Evolutionary conservation across 2,797 vertebrate genomes (phyloP), one percentile per base, ranked within the genome.

Genomic region (Psittacula derbiana): DNA sequence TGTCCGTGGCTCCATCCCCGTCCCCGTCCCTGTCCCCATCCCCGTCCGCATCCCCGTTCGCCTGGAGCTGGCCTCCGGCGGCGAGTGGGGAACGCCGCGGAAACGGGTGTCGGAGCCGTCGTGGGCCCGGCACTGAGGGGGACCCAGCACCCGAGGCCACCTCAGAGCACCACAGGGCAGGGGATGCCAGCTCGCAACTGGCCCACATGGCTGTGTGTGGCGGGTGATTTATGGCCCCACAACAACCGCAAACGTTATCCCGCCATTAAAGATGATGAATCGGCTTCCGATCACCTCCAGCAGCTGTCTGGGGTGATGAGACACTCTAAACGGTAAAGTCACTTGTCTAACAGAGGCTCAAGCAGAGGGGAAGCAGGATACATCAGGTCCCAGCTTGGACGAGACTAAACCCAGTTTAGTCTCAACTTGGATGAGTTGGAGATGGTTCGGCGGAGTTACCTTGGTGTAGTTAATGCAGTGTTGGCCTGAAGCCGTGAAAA

Each of bases 71-170:
- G 41, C 17, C 43, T 44, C 43, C 43, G 9, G 9, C 18, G 17
- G 53, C 52, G 36, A 62, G 36, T 31, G 30, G 40, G 20, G 5
- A 25, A 8, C 13, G 21, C 8, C 2, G 31, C 3, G 4, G 28
- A 13, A 44, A 19, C n/a, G n/a, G 38, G 4, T 8, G 27, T 30
- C 6, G 31, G 6, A 60, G 66, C 16, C 12, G 8, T 5, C 0
- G 1, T 3, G 33, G 28, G 12, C 12, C 1, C 8, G 13, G 12
- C 31, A 31, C 52, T 24, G 31, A n/a, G 24, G 2, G 14, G 10
- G 11, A 6, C 16, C 3, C 38, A 16, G 47, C 19, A 0, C 3
- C 5, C 8, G 15, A 0, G 64, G n/a, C 17, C 2, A 0, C 44
- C 53, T 46, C 49, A 1, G 12, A 1, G 33, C 8, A 0, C 28